Evolutionary conservation across 1,140 invertebrate genomes (phyloP).

Genomic region (Anoplolepis gracilipes): DNA sequence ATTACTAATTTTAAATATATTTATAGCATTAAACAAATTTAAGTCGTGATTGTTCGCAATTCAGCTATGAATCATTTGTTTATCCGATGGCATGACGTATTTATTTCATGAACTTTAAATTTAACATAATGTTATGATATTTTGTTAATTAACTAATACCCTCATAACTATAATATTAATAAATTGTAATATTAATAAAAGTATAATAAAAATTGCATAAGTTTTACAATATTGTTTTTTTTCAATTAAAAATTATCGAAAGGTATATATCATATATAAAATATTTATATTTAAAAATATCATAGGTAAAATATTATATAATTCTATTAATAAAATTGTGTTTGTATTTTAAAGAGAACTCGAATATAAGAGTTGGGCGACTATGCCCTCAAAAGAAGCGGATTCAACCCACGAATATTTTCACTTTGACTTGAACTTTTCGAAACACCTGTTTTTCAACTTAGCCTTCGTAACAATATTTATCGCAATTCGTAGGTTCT

Average conservation of each 20-base stretch:
- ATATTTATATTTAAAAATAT: not conserved
- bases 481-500: slow-evolving; percentile 60
- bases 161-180: too few species aligned
- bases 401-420: slow-evolving; percentile 24
- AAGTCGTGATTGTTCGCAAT: not conserved
- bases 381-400: not conserved
- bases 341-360: not conserved
- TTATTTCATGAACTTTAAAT: slow-evolving; percentile 10
- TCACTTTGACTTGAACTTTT: slow-evolving; percentile 12
- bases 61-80: not conserved
- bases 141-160: not conserved
- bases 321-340: not conserved
- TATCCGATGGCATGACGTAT: not conserved
- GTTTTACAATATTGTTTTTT: not conserved
- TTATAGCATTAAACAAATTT: not conserved
- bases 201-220: not conserved
- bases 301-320: not conserved
- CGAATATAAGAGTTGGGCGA: not conserved
- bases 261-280: too few species aligned
- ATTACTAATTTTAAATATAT: not conserved
- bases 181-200: too few species aligned
- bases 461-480: slow-evolving; percentile 60
- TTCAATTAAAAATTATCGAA: not conserved
- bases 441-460: slow-evolving; percentile 54
- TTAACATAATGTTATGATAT: not conserved